These are phyloP conservation scores for Hylomyscus alleni DNA, from an alignment of 2,797 vertebrate genomes.

Conservation along the genomic window DNA sequence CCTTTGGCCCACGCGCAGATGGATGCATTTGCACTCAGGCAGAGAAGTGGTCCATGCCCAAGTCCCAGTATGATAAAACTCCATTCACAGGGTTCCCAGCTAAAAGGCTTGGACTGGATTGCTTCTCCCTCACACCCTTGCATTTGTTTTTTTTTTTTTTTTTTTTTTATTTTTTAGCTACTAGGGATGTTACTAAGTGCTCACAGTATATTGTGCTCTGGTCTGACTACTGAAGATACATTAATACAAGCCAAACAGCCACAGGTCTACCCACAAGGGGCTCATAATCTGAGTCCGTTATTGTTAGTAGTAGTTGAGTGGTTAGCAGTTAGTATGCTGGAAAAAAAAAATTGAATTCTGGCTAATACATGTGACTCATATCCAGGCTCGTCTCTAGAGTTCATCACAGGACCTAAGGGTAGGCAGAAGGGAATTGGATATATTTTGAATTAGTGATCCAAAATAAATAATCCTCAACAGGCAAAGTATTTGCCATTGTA, in stretches of 20 bases:
- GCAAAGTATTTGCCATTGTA: not conserved
- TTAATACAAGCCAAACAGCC: not conserved
- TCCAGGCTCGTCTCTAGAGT: not conserved
- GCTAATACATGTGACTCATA: not conserved
- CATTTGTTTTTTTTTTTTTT: not conserved
- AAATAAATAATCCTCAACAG: not conserved
- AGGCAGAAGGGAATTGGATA: conserved; percentile 19
- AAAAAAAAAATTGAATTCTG: conserved; percentile 29
- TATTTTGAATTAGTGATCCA: conserved; percentile 38
- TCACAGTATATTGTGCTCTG: not conserved
- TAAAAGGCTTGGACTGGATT: conserved; percentile 30
- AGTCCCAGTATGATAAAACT: not conserved
- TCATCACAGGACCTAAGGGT: not conserved
- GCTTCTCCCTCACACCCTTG: not conserved
- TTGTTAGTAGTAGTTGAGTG: not conserved
- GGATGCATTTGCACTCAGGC: not conserved
- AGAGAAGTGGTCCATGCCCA: not conserved
- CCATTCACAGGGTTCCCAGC: not conserved
- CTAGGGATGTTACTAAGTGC: not conserved
- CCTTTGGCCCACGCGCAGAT: not conserved
- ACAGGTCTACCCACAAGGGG: not conserved
- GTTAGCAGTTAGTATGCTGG: not conserved
- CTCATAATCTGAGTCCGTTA: conserved; percentile 10
- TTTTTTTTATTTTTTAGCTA: conserved; percentile 53
- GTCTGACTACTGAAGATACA: conserved; percentile 21